These are phyloP conservation scores for Deilephila porcellus DNA, from an alignment of 2,888 invertebrate genomes.

Conservation along the genomic window DNA sequence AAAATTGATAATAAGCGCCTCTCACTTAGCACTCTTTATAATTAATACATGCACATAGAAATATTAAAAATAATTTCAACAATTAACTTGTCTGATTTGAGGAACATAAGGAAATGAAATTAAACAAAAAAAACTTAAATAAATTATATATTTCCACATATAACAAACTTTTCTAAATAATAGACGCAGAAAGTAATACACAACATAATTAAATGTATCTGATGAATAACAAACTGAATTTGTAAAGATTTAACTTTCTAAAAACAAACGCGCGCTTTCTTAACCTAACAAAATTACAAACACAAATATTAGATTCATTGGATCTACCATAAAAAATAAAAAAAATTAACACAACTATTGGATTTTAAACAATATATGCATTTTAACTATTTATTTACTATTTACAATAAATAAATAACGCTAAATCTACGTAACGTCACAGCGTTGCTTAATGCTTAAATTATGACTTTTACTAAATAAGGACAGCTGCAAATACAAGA, in stretches of 20 bases:
- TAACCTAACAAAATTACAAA: constrained; percentile 17
- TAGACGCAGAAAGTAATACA: not conserved
- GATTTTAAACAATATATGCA: not conserved
- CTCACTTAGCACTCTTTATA: not conserved
- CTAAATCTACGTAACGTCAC: not conserved
- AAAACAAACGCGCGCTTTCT: constrained; percentile 26
- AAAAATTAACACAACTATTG: not conserved
- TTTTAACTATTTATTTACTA: not conserved
- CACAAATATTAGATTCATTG: not conserved
- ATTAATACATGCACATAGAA: not conserved
- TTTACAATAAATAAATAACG: not conserved
- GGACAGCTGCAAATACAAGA: not conserved
- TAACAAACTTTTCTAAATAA: not conserved
- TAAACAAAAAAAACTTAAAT: not conserved
- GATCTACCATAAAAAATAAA: not conserved
- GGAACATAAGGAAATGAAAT: not conserved
- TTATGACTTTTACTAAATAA: not conserved
- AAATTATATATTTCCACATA: not conserved
- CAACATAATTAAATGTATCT: not conserved
- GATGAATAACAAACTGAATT: not conserved
- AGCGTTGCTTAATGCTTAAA: not conserved
- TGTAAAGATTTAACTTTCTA: not conserved
- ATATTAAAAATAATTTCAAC: not conserved
- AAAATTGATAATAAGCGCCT: not conserved
- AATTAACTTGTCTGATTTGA: not conserved